Conservation (phyloP, 1,140 invertebrate genomes). For the Papilio polyxenes region DNA sequence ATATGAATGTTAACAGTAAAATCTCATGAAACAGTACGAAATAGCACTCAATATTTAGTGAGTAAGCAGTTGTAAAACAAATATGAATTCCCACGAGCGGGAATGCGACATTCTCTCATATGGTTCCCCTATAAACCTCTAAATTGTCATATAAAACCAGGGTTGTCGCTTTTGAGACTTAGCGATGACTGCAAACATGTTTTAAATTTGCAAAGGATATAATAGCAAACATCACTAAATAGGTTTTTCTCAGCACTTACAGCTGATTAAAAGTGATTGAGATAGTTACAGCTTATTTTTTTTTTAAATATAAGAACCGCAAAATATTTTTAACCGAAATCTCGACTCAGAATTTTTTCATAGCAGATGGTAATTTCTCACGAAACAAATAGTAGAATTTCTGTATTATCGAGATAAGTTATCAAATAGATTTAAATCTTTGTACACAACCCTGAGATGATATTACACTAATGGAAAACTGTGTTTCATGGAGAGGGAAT, state of each 20-base stretch:
- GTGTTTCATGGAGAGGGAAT: not conserved
- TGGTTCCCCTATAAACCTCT: constrained; percentile 48
- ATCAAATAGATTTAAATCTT: not conserved
- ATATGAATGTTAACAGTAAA: not conserved
- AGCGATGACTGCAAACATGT: constrained; percentile 38
- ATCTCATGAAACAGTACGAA: constrained; percentile 1
- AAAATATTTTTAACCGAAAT: too few species aligned
- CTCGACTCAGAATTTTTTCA: too few species aligned
- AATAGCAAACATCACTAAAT: too few species aligned
- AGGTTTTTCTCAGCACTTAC: too few species aligned
- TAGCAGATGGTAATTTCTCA: too few species aligned
- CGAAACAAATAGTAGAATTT: constrained; percentile 5
- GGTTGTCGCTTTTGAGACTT: constrained; percentile 26
- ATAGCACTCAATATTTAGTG: not conserved
- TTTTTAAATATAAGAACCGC: too few species aligned
- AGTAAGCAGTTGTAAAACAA: constrained; percentile 41
- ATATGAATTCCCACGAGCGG: constrained; percentile 39
- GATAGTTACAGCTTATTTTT: too few species aligned
- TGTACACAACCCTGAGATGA: not conserved
- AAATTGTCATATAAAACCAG: constrained; percentile 42
- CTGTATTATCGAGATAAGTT: not conserved
- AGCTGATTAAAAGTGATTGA: too few species aligned
- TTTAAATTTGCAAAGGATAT: not conserved
- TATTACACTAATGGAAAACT: constrained; percentile 18
- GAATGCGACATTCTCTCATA: constrained; percentile 42